phyloP scores from a whole-genome alignment of 2,797 vertebrate genomes.

The Urosaurus nigricauda region DNA sequence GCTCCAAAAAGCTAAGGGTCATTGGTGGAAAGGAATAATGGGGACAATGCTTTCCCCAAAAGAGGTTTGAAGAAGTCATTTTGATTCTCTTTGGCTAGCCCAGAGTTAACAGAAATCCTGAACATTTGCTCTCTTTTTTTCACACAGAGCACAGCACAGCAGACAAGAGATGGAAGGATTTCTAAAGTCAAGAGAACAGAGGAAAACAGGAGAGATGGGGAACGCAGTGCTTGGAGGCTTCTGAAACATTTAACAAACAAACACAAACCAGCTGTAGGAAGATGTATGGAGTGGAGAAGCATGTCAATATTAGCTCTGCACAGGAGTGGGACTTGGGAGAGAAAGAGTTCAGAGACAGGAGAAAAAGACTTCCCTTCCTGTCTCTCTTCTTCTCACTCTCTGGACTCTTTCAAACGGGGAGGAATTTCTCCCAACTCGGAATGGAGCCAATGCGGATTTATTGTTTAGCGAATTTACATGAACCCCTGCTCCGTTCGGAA shows the following conservation, averaged over 20 bases:
- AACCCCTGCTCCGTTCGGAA: too few species aligned
- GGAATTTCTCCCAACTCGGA: too few species aligned
- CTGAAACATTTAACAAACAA: constrained; percentile 22
- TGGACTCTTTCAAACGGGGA: too few species aligned
- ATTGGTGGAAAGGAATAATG: not conserved
- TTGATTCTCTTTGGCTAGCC: not conserved
- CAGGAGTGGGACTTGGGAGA: not conserved
- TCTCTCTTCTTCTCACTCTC: too few species aligned
- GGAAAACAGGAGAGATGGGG: not conserved
- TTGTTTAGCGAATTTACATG: too few species aligned
- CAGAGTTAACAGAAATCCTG: constrained; percentile 22
- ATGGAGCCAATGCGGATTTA: too few species aligned
- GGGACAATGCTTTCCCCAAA: not conserved
- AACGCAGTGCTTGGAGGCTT: not conserved
- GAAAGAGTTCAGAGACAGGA: not conserved
- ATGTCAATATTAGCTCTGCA: not conserved
- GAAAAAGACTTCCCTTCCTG: too few species aligned
- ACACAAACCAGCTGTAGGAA: not conserved
- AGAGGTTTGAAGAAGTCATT: constrained; percentile 9
- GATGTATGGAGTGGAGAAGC: not conserved
- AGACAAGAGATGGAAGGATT: not conserved
- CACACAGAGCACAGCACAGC: too few species aligned
- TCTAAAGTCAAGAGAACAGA: not conserved
- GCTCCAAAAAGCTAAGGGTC: constrained; percentile 23
- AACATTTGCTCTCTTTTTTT: constrained; percentile 4